Percentiles rank a stretch among this genome's conserved stretches.
phyloP scores from a whole-genome alignment of 2,113 vertebrate species.

The Eretmochelys imbricata region DNA sequence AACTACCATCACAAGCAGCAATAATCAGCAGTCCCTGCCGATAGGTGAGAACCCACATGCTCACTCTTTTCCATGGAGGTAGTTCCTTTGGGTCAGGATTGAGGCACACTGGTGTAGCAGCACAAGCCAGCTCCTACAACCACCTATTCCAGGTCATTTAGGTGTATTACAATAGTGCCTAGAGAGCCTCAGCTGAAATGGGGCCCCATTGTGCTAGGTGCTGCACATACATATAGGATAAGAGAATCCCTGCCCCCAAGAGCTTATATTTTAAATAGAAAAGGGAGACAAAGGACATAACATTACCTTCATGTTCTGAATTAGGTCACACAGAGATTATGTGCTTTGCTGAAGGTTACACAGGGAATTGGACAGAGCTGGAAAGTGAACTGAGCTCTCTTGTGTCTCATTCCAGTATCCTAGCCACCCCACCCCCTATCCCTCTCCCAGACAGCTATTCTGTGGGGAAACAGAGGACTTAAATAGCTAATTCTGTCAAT shows the following conservation, averaged over 20 bases:
- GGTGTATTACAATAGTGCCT: background rate
- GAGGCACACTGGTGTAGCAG: no score
- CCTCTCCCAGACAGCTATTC: background rate
- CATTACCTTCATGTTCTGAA: background rate
- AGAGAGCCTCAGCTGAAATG: background rate
- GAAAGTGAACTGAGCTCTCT: background rate
- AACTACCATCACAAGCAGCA: background rate
- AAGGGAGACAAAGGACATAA: background rate
- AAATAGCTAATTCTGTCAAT: background rate
- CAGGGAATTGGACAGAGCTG: background rate
- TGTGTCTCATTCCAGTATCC: background rate
- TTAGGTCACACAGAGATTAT: background rate
- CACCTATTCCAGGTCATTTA: background rate
- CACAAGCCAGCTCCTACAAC: no score
- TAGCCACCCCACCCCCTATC: background rate
- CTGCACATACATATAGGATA: background rate
- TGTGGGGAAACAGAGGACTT: background rate
- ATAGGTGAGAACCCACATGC: background rate
- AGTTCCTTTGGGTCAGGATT: no score
- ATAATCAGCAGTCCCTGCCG: background rate
- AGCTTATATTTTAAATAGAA: background rate
- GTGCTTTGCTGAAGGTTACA: background rate
- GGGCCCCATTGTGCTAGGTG: background rate
- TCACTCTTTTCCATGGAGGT: background rate
- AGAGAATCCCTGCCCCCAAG: background rate